A percentile compares a stretch with the other conserved stretches of the same genome.
Evolutionary conservation across 1,140 invertebrate species (phyloP).

Genomic region (Halesus radiatus): DNA sequence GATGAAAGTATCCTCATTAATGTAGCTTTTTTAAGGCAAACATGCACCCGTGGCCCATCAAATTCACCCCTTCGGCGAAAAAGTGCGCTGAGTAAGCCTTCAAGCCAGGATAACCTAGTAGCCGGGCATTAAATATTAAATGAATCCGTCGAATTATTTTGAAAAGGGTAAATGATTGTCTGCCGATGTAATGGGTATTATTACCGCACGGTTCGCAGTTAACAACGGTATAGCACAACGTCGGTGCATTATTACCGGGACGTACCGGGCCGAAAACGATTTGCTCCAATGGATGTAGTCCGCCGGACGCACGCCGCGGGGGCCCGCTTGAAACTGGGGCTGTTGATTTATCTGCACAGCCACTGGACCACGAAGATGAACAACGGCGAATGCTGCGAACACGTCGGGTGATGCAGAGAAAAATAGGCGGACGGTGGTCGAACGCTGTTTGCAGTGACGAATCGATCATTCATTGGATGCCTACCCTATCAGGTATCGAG

Average conservation of each 20-base stretch:
- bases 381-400: neutral
- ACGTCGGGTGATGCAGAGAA: slow-evolving; percentile 24
- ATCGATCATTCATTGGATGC: slow-evolving; percentile 4
- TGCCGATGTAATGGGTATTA: slow-evolving; percentile 17
- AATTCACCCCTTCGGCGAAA: neutral
- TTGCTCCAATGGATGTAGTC: slow-evolving; percentile 21
- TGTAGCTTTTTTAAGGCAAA: too few species aligned
- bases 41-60: too few species aligned
- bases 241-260: neutral
- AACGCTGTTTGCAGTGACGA: slow-evolving; percentile 8
- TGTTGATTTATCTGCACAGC: slow-evolving; percentile 8
- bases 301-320: slow-evolving; percentile 1
- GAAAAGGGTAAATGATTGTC: slow-evolving; percentile 38
- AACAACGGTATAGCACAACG: slow-evolving; percentile 8
- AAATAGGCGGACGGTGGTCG: neutral
- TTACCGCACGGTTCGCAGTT: neutral
- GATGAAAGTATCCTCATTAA: too few species aligned
- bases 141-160: slow-evolving; percentile 33
- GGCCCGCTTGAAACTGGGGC: neutral
- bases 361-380: neutral
- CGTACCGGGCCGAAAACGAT: slow-evolving; percentile 15
- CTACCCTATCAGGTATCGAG: neutral
- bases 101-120: neutral
- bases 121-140: slow-evolving; percentile 21
- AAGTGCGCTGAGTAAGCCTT: slow-evolving; percentile 12